A percentile compares a stretch with the other conserved stretches of the same genome.
These are phyloP conservation scores for Drosophila atripex DNA, from an alignment of 2,888 invertebrate species.

Conservation along the genomic window DNA sequence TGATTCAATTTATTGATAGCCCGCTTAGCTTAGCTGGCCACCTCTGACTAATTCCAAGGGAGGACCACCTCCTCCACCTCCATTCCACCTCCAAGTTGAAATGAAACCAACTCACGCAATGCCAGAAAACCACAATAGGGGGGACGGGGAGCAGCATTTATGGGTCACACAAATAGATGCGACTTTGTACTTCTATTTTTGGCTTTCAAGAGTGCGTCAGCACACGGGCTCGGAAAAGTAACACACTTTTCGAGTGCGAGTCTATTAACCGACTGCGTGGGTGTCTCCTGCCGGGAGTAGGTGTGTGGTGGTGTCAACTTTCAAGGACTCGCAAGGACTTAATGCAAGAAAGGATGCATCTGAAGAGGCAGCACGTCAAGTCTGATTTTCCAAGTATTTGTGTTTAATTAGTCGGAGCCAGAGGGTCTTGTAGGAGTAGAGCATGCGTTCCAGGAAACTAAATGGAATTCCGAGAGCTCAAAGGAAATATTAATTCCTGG, in stretches of 20 bases:
- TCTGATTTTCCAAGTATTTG: neutral
- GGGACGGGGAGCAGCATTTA: constrained; percentile 27
- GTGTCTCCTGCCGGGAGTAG: neutral
- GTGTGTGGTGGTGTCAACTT: constrained; percentile 10
- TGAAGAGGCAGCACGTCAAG: neutral
- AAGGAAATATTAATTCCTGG: constrained; percentile 1
- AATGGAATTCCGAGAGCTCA: neutral
- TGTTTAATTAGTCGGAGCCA: constrained; percentile 10
- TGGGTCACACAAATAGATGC: constrained; percentile 36
- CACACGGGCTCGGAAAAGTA: constrained; percentile 6
- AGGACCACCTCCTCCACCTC: too few species aligned
- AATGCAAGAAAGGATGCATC: neutral
- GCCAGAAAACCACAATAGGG: constrained; percentile 34
- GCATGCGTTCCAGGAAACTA: constrained; percentile 6
- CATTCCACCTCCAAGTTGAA: constrained; percentile 27
- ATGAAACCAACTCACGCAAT: constrained; percentile 61
- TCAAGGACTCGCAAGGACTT: constrained; percentile 4
- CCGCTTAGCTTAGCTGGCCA: constrained; percentile 34
- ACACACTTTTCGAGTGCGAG: constrained; percentile 10
- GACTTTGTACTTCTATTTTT: constrained; percentile 38
- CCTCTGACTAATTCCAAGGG: constrained; percentile 52
- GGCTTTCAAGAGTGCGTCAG: constrained; percentile 26
- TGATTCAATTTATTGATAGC: constrained; percentile 64
- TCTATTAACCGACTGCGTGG: constrained; percentile 26
- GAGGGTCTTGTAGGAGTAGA: neutral